Evolutionary conservation across 2,113 vertebrate species (phyloP), one percentile per base, ranked within the genome.

Genomic region (Albula goreensis): DNA sequence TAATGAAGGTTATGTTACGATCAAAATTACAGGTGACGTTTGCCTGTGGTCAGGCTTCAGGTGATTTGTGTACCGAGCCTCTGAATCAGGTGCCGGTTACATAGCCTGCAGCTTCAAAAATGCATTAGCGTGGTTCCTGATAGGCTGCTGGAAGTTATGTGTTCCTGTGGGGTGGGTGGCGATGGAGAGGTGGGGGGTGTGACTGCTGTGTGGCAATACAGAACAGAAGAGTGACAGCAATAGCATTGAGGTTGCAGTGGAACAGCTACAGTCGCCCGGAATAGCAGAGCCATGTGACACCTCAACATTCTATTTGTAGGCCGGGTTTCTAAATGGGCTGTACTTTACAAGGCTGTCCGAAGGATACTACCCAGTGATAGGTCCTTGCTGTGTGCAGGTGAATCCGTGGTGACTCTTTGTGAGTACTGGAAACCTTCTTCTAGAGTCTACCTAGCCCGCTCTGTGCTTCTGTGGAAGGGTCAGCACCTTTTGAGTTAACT

Each of bases 261-360:
- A 41, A 41, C 51, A 19, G 78, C 60, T 53, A 9, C 80, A 48
- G 87, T 85, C 82, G 90, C 94, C 93, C 88, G 90, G 92, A 95
- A 95, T 95, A 94, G 91, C 91, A 52, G 15, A 81, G 88, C 88
- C 93, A 95, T 93, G 94, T 94, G 95, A 95, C 94, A 92, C 92
- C 89, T 85, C 81, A 88, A 81, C 91, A n/a, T 90, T 90, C 92
- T 94, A 94, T 95, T 95, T 95, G 87, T 89, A 90, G 92, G 91
- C 41, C 83, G 5, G 78, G 48, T 25, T 84, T 85, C 48, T 86
- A 86, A 88, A 88, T 77, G 0, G 57, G 22, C 70, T 78, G 84
- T 87, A 5, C 70, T 56, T 41, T 83, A 13, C 89, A 80, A 57
- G 51, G 80, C 85, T 25, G 31, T 85, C 81, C 84, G 52, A 83